Conservation (phyloP, 2,797 vertebrate genomes). For the Microctenopoma stevenorrisi region DNA sequence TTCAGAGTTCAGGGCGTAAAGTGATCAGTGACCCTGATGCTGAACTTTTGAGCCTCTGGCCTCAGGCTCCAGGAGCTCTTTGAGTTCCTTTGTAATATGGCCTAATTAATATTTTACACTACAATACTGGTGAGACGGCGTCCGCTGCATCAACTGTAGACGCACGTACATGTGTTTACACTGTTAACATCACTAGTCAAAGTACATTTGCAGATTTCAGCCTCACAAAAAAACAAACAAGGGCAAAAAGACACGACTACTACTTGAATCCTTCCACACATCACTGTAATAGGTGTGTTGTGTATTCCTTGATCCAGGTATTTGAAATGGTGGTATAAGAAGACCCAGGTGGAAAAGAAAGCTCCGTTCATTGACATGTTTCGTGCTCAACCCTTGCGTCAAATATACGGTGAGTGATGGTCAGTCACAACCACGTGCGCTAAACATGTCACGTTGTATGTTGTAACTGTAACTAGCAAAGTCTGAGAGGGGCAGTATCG, state of each 20-base stretch:
- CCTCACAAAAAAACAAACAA: not conserved
- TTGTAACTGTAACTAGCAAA: not conserved
- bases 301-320: constrained; percentile 80
- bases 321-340: constrained; percentile 94
- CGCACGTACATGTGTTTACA: not conserved
- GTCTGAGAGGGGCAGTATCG: not conserved
- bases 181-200: not conserved
- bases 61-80: constrained; percentile 9
- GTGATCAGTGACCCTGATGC: constrained; percentile 15
- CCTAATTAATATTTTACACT: constrained; percentile 63
- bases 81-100: constrained; percentile 14
- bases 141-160: not conserved
- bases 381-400: constrained; percentile 86
- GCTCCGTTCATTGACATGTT: constrained; percentile 95
- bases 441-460: not conserved
- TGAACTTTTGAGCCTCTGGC: not conserved
- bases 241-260: constrained; percentile 8
- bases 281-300: not conserved
- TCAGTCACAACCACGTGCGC: not conserved
- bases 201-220: constrained; percentile 16
- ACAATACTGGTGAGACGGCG: not conserved
- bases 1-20: constrained; percentile 18
- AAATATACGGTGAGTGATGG: constrained; percentile 91
- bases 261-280: not conserved
- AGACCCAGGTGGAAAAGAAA: constrained; percentile 94